Evolutionary conservation across 2,888 invertebrate species (phyloP).

Genomic region (Orgyia antiqua): DNA sequence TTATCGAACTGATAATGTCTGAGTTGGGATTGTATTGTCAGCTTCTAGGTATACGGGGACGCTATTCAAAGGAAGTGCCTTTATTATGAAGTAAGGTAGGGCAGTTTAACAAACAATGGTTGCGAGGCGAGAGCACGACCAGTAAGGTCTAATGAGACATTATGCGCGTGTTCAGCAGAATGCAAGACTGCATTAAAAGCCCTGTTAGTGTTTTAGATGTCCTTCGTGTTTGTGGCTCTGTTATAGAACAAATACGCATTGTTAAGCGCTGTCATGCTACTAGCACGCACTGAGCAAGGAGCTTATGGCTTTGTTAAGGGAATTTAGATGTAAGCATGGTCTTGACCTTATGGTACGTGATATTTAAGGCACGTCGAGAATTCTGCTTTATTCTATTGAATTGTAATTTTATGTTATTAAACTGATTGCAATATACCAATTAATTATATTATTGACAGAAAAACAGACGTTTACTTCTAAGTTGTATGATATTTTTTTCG

Average conservation of each 20-base stretch:
- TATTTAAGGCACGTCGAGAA: too few relatives aligned
- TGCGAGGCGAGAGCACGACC: constrained; percentile 42
- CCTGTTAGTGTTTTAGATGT: constrained; percentile 37
- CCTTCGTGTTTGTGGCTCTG: constrained; percentile 31
- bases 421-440: too few relatives aligned
- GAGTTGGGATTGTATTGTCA: constrained; percentile 44
- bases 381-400: too few relatives aligned
- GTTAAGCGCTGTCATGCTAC: constrained; percentile 26
- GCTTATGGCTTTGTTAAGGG: constrained; percentile 24
- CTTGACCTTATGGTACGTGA: constrained; percentile 8
- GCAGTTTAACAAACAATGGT: constrained; percentile 62
- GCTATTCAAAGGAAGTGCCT: constrained; percentile 54
- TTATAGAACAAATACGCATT: constrained; percentile 32
- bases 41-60: constrained; percentile 24
- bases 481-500: too few relatives aligned
- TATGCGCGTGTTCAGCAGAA: constrained; percentile 47
- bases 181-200: constrained; percentile 37
- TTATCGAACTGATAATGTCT: constrained; percentile 39
- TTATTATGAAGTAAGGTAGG: constrained; percentile 57
- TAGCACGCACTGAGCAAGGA: constrained; percentile 21
- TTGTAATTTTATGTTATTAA: constrained; percentile 21
- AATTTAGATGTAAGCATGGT: constrained; percentile 26
- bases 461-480: too few relatives aligned
- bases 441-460: too few relatives aligned
- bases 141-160: constrained; percentile 70